Conservation (phyloP, 2,113 vertebrate species). For the Ivindomyrus marchei region DNA sequence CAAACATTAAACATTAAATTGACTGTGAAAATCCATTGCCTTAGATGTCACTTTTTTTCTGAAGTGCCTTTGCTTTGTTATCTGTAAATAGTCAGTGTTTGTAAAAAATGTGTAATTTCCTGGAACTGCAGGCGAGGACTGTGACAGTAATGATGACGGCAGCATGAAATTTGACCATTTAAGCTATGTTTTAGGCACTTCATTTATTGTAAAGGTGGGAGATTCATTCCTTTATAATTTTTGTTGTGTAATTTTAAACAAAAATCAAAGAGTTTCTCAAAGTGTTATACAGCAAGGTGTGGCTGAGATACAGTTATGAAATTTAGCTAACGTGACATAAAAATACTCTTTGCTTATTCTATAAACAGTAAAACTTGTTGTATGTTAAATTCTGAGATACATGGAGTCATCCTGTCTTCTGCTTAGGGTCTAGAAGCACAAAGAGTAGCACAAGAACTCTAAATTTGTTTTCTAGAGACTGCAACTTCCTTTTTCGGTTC, state of each 20-base stretch:
- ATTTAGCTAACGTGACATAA: not conserved
- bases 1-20: not conserved
- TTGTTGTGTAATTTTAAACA: not conserved
- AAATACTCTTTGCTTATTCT: not conserved
- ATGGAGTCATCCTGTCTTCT: not conserved
- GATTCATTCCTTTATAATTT: not conserved
- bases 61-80: not conserved
- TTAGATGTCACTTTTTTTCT: not conserved
- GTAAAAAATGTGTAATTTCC: not conserved
- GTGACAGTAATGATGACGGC: not conserved
- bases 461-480: not conserved
- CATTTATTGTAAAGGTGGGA: not conserved
- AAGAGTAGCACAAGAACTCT: not conserved
- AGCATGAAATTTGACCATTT: not conserved
- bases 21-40: not conserved
- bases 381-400: not conserved
- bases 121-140: not conserved
- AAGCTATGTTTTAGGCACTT: not conserved
- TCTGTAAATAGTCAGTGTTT: not conserved
- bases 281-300: not conserved
- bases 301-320: not conserved
- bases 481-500: not conserved
- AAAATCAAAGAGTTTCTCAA: not conserved
- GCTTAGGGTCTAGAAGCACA: not conserved
- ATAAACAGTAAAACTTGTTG: not conserved